Base-by-base conservation (phyloP, 2,888 invertebrate species). In the Torymus aiolomorphi region DNA sequence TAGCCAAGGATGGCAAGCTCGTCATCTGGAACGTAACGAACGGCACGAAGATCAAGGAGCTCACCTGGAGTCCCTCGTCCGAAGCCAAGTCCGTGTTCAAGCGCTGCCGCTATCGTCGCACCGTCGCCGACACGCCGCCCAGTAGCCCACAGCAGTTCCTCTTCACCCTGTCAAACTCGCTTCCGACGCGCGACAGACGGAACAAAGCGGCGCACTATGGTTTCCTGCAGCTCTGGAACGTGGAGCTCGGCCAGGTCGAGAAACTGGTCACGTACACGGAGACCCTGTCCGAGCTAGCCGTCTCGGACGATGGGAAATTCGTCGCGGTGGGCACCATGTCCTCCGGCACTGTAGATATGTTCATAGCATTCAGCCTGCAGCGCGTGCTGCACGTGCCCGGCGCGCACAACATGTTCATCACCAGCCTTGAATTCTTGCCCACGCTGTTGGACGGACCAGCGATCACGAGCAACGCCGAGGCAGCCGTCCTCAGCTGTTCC, bases 351-450 rank as follows among this genome's bases (percentile, higher is more conserved):
- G 96, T 98, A 14, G 95, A 96, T 83, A 95, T 98, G 84, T 97
- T 96, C 88, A 93, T 97, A 83, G 96, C 97, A 65, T 98, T 97
- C 90, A 98, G 96, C 91, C 92, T 98, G 87, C 96, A 97, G 96
- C 94, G 94, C 86, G 94, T 97, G 83, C 93, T 97, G 86, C 95
- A 95, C 91, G 94, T 98, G 89, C 92, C 94, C 83, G 94, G 94
- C 88, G 97, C 97, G 82, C 98, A 99, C 92, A 96, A 95, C 87
- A 97, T 98, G 95, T 99, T 99, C 92, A 96, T 99, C 83, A 99
- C 99, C 72, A 98, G 98, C 13, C 92, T 99, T 84, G 96, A 97
- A 92, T 99, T 99, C 92, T 92, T 98, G 86, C 97, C 97, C 49
- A 92, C 92, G 13, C 92, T 92, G 86, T 91, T 92, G 83, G 95